Percentiles rank a stretch among this genome's conserved stretches.
Evolutionary conservation across 2,113 vertebrate species (phyloP).

Genomic region (Spea multiplicata): DNA sequence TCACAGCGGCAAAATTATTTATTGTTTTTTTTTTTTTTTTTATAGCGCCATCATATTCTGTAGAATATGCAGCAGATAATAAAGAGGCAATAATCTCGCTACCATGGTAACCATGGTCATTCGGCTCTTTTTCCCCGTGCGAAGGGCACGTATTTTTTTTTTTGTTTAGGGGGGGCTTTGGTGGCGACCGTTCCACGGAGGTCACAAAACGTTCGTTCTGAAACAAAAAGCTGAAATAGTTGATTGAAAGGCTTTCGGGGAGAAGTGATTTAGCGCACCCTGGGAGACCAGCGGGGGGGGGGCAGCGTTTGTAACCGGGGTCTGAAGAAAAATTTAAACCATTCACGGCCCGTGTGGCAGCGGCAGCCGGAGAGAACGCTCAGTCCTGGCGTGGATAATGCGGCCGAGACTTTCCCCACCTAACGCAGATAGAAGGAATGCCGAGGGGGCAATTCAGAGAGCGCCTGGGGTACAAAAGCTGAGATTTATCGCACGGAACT

Average conservation of each 20-base stretch:
- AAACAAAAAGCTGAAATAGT: background rate
- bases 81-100: too few species aligned
- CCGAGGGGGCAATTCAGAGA: background rate
- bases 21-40: too few species aligned
- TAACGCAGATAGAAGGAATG: slow-evolving; percentile 22
- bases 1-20: too few species aligned
- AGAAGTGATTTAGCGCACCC: slow-evolving; percentile 22
- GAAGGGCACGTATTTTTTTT: too few species aligned
- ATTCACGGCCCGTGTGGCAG: slow-evolving; percentile 8
- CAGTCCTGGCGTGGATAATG: background rate
- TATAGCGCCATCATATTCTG: too few species aligned
- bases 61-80: too few species aligned
- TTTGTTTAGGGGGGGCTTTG: too few species aligned
- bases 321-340: background rate
- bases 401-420: slow-evolving; percentile 28
- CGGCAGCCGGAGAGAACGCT: slow-evolving; percentile 10
- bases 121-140: too few species aligned
- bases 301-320: background rate
- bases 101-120: too few species aligned
- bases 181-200: background rate
- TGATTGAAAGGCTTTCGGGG: background rate
- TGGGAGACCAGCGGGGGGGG: background rate
- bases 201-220: background rate
- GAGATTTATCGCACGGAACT: too few species aligned
- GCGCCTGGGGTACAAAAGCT: background rate